These are phyloP conservation scores for Pyrochroa serraticornis DNA, from an alignment of 2,888 invertebrate species.

Conservation along the genomic window DNA sequence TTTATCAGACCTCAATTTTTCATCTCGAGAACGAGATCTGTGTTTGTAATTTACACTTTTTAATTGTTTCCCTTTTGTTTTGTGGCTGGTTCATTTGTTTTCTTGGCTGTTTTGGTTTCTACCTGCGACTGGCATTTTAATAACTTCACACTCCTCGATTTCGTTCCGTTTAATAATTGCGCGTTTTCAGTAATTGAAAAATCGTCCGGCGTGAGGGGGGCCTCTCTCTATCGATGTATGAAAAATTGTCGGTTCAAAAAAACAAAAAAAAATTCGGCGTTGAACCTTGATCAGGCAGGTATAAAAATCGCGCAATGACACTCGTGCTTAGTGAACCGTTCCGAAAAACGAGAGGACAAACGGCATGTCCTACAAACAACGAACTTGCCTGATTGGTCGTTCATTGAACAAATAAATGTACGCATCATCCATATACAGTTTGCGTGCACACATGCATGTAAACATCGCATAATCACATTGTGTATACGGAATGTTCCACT, in stretches of 20 bases:
- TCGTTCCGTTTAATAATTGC: neutral
- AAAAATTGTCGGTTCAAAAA: neutral
- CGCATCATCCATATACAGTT: constrained; percentile 27
- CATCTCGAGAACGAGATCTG: constrained; percentile 50
- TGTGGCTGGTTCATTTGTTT: constrained; percentile 42
- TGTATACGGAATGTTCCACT: constrained; percentile 19
- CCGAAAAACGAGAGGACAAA: constrained; percentile 26
- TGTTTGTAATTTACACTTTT: constrained; percentile 57
- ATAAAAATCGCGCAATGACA: constrained; percentile 30
- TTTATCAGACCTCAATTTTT: constrained; percentile 53
- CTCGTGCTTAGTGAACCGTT: constrained; percentile 18
- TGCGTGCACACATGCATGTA: constrained; percentile 37
- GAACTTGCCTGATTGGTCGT: constrained; percentile 31
- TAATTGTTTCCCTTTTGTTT: constrained; percentile 57
- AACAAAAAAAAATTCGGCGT: neutral
- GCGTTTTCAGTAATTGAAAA: neutral
- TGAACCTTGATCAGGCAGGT: constrained; percentile 34
- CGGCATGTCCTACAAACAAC: constrained; percentile 24
- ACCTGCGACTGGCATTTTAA: constrained; percentile 35
- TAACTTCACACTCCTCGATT: constrained; percentile 26
- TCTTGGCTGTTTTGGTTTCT: constrained; percentile 24
- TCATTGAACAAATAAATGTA: constrained; percentile 37
- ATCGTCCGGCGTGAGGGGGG: neutral
- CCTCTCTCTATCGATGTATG: neutral
- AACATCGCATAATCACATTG: constrained; percentile 34